These are phyloP conservation scores for Damaliscus lunatus DNA, from an alignment of 2,113 vertebrate species.

Conservation along the genomic window DNA sequence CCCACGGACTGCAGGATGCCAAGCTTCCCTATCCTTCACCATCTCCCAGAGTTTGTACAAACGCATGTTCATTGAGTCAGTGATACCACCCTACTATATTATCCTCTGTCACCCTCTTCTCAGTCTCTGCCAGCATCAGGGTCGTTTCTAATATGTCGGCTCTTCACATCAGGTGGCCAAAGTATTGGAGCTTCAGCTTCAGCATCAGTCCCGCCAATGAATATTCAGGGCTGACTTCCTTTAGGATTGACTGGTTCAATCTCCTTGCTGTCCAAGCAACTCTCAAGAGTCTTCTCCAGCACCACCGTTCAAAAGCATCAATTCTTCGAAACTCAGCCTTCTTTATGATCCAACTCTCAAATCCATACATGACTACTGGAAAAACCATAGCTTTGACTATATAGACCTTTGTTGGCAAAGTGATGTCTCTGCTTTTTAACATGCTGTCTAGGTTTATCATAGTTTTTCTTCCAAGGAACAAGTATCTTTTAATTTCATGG, in stretches of 20 bases:
- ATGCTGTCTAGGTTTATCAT: background rate
- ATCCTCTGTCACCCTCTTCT: background rate
- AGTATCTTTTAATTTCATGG: background rate
- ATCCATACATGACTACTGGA: background rate
- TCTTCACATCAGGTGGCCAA: background rate
- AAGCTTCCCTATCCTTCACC: background rate
- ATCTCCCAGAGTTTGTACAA: background rate
- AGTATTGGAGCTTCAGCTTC: background rate
- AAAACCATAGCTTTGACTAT: background rate
- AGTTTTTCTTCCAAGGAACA: background rate
- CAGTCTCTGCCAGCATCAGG: background rate
- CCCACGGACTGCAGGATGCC: background rate
- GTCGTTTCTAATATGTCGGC: accelerated
- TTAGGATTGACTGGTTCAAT: background rate
- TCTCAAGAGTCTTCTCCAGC: background rate
- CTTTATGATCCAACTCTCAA: background rate
- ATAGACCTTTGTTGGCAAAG: background rate
- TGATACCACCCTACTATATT: background rate
- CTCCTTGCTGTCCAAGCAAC: background rate
- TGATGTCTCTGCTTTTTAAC: background rate
- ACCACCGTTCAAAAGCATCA: background rate
- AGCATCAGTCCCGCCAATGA: background rate
- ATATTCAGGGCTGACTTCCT: background rate
- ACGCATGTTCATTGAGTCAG: background rate
- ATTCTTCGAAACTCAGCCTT: background rate